Conservation (phyloP, 2,888 invertebrate genomes). For the Drosophila subsilvestris region DNA sequence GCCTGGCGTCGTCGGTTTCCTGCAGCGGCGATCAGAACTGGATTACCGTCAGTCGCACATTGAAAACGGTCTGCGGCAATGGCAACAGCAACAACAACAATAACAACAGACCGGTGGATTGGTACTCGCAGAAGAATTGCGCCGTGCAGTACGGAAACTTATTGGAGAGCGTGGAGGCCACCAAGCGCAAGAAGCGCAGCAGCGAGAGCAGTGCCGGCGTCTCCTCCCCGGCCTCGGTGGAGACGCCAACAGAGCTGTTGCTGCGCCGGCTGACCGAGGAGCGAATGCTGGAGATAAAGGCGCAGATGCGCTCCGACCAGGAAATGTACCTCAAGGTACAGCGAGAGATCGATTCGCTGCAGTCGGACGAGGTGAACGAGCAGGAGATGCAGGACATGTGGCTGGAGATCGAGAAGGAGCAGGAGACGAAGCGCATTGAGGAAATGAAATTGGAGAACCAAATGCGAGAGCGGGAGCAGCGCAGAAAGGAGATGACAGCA, state of each 20-base stretch:
- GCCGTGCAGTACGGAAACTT: conserved; percentile 94
- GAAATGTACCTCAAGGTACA: conserved; percentile 90
- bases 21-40: conserved; percentile 85
- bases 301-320: conserved; percentile 88
- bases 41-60: conserved; percentile 86
- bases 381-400: conserved; percentile 90
- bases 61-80: conserved; percentile 89
- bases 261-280: conserved; percentile 91
- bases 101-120: conserved; percentile 86
- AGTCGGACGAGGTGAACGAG: conserved; percentile 86
- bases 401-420: conserved; percentile 89
- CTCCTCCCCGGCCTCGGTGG: conserved; percentile 73
- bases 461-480: conserved; percentile 86
- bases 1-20: conserved; percentile 92
- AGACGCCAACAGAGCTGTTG: conserved; percentile 91
- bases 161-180: conserved; percentile 94
- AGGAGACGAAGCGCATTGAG: conserved; percentile 89
- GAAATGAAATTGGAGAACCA: conserved; percentile 82
- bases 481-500: conserved; percentile 86
- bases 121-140: conserved; percentile 96
- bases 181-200: conserved; percentile 83
- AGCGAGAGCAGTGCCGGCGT: conserved; percentile 56
- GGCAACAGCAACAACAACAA: conserved; percentile 78
- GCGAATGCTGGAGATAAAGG: conserved; percentile 90
- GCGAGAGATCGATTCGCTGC: conserved; percentile 85